Base-by-base conservation (phyloP, 2,797 vertebrate genomes). In the Anguilla marmorata region DNA sequence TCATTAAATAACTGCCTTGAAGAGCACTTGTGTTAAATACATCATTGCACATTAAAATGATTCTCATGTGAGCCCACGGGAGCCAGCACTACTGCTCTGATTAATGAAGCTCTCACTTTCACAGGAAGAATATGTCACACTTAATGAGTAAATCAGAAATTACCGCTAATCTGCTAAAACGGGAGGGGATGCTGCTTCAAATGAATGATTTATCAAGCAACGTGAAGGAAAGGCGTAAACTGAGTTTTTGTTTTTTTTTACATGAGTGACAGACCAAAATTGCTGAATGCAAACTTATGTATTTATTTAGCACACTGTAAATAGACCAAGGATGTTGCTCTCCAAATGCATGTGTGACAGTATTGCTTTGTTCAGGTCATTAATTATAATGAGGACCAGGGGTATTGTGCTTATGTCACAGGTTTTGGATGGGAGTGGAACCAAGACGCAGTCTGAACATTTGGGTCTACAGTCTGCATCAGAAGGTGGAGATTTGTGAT, bases 141-240 rank as follows among this genome's bases (percentile, higher is more conserved):
- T 50, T 82, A 82, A 82, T 82, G 79, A 82, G 41, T 82, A 45
- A 82, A 82, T 82, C 19, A 48, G 45, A 82, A 82, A 82, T 82
- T 24, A 50, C 79, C 24, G 21, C 79, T 82, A 82, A 82, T 82
- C 21, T 50, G 45, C 24, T 50, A n/a, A 82, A 82, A 48, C 2
- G 21, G 79, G 45, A 9, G 45, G 21, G 45, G 45, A 82, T 82
- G 45, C 45, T 24, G 79, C 24, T 48, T 6, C 21, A 50, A 50
- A 45, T 33, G 9, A 82, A 50, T 33, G 41, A 50, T 82, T 82
- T 82, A 82, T 48, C 79, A 82, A 76, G 33, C 14, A 76, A 16
- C 16, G 19, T 33, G 33, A 41, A 37, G 79, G 45, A 82, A 82
- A 33, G 79, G 21, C 6, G 8, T 33, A 48, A 82, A 50, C 21